Evolutionary conservation across 2,888 invertebrate species (phyloP).

Genomic region (Agapetus fuscipes): DNA sequence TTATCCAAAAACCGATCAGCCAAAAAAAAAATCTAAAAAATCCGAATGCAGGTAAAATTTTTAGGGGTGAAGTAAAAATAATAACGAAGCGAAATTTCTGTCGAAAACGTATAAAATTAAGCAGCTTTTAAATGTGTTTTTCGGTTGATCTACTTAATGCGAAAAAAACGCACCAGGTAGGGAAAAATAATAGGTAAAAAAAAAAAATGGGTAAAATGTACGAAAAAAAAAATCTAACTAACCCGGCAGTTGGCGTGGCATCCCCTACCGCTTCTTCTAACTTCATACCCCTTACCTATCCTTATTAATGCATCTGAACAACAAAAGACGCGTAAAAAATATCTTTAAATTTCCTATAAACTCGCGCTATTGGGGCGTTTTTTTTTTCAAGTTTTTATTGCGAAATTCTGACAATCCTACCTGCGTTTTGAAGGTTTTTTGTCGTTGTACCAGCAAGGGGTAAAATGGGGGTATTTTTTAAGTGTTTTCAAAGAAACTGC

Average conservation of each 20-base stretch:
- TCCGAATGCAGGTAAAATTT: conserved; percentile 19
- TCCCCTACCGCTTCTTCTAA: too few species aligned
- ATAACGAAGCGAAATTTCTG: conserved; percentile 9
- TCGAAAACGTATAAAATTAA: conserved; percentile 28
- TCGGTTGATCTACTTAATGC: conserved; percentile 33
- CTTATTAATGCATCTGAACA: conserved; percentile 16
- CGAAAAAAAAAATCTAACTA: conserved; percentile 43
- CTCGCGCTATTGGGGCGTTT: conserved; percentile 13
- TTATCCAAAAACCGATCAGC: conserved; percentile 7
- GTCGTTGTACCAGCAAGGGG: conserved; percentile 16
- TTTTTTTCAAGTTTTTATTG: conserved; percentile 19
- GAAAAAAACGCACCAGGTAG: conserved; percentile 44
- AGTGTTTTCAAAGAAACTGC: too few species aligned
- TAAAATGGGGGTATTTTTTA: too few species aligned
- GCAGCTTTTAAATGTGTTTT: conserved; percentile 46
- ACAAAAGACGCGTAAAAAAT: conserved; percentile 18
- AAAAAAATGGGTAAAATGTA: conserved; percentile 48
- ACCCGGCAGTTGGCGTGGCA: conserved; percentile 33
- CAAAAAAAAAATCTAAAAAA: conserved; percentile 17
- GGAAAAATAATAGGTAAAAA: conserved; percentile 41
- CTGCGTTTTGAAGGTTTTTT: conserved; percentile 11
- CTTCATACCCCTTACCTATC: conserved; percentile 12
- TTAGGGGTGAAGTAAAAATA: conserved; percentile 20
- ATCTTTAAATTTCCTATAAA: conserved; percentile 13
- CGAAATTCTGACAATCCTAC: conserved; percentile 20